Evolutionary conservation across 1,140 invertebrate species (phyloP).

Genomic region (Sarcophaga peregrina): DNA sequence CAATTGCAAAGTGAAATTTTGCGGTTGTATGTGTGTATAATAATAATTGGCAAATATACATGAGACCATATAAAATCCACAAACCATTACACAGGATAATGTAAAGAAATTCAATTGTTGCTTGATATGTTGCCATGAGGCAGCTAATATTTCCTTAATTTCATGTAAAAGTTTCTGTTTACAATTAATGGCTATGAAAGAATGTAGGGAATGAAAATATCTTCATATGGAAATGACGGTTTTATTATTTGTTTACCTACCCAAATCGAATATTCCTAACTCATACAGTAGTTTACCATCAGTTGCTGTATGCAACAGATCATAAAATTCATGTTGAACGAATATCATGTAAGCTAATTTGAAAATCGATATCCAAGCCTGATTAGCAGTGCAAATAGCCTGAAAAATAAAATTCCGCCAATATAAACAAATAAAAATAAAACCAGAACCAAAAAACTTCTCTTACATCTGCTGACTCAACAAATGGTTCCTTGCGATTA

Average conservation of each 20-base stretch:
- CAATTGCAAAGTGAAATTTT: constrained; percentile 28
- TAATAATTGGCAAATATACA: constrained; percentile 30
- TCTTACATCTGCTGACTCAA: constrained; percentile 25
- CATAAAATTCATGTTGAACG: constrained; percentile 29
- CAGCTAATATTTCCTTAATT: constrained; percentile 8
- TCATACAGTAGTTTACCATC: constrained; percentile 7
- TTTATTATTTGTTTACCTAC: not conserved
- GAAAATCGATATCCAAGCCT: constrained; percentile 30
- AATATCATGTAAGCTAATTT: constrained; percentile 31
- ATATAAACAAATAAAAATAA: not conserved
- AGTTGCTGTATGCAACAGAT: constrained; percentile 7
- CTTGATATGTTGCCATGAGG: constrained; percentile 12
- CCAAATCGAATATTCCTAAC: constrained; percentile 19
- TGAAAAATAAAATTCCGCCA: not conserved
- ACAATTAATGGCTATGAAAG: constrained; percentile 22
- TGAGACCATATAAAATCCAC: constrained; percentile 30
- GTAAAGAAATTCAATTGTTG: constrained; percentile 31
- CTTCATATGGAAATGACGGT: not conserved
- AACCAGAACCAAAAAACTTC: not conserved
- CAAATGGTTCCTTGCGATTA: constrained; percentile 22
- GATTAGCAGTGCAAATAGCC: constrained; percentile 23
- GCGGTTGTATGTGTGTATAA: constrained; percentile 30
- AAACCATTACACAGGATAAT: not conserved
- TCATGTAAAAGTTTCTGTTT: constrained; percentile 24
- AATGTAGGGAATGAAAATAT: not conserved